Conservation (phyloP, 2,888 invertebrate genomes). For the Sipha maydis region DNA sequence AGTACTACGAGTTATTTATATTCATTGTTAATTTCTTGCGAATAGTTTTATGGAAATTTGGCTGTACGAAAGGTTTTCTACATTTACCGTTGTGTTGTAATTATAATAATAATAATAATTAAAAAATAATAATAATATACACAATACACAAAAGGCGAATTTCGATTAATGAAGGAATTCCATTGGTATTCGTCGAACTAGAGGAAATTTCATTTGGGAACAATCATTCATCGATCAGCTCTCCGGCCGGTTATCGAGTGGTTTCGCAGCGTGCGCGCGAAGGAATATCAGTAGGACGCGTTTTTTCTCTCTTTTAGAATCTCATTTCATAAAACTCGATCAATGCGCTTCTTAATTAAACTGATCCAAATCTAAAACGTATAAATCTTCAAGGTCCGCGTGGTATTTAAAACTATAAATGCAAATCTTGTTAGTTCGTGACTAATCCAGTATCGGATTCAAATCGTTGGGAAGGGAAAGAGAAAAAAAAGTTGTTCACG, state of each 20-base stretch:
- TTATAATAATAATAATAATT: neutral
- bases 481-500: slow-evolving; percentile 56
- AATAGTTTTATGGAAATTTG: neutral
- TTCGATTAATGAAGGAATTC: slow-evolving; percentile 18
- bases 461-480: slow-evolving; percentile 1
- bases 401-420: slow-evolving; percentile 57
- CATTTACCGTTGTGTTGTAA: slow-evolving; percentile 12
- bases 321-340: slow-evolving; percentile 55
- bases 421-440: slow-evolving; percentile 58
- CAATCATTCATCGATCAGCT: slow-evolving; percentile 40
- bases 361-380: slow-evolving; percentile 52
- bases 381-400: slow-evolving; percentile 53
- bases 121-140: neutral
- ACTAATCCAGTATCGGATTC: slow-evolving; percentile 59
- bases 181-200: slow-evolving; percentile 24
- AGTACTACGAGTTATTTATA: neutral
- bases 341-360: slow-evolving; percentile 56
- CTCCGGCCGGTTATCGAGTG: slow-evolving; percentile 40
- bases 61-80: neutral
- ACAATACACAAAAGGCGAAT: slow-evolving; percentile 19
- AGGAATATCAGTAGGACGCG: slow-evolving; percentile 23
- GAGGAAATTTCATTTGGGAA: slow-evolving; percentile 41
- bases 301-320: slow-evolving; percentile 37
- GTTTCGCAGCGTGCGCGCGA: slow-evolving; percentile 14
- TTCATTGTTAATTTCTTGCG: neutral